phyloP scores from a whole-genome alignment of 2,113 vertebrate genomes.

The Phyllopteryx taeniolatus region DNA sequence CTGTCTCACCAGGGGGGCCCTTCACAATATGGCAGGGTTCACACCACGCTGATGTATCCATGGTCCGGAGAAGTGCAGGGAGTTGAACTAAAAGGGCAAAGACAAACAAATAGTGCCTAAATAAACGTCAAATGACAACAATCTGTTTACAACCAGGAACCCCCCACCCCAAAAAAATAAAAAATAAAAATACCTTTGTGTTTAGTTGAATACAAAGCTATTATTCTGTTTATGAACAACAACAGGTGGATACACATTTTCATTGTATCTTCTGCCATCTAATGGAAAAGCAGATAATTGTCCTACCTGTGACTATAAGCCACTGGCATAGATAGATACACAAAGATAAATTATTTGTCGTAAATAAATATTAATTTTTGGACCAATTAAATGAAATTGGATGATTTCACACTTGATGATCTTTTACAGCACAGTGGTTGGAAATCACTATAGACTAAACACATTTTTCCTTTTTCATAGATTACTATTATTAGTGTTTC shows the following conservation, averaged over 20 bases:
- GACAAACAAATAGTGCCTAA: neutral
- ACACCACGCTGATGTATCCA: conserved; percentile 54
- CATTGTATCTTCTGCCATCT: no score
- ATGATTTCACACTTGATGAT: neutral
- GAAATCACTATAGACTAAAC: neutral
- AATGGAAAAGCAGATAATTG: no score
- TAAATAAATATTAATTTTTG: neutral
- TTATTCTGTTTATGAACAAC: no score
- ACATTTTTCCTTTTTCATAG: neutral
- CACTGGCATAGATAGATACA: no score
- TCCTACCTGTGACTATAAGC: no score
- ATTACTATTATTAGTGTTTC: neutral
- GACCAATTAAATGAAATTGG: neutral
- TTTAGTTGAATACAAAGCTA: neutral
- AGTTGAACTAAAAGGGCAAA: conserved; percentile 65
- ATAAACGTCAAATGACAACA: no score
- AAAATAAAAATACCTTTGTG: neutral
- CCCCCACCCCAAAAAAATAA: no score
- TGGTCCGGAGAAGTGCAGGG: conserved; percentile 67
- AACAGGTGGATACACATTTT: no score
- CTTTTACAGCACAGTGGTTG: neutral
- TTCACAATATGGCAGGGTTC: conserved; percentile 65
- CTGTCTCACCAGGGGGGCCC: conserved; percentile 69
- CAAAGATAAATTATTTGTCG: no score
- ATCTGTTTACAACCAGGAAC: no score